Base-by-base conservation (phyloP, 2,888 invertebrate genomes). In the Aphrophora alni region DNA sequence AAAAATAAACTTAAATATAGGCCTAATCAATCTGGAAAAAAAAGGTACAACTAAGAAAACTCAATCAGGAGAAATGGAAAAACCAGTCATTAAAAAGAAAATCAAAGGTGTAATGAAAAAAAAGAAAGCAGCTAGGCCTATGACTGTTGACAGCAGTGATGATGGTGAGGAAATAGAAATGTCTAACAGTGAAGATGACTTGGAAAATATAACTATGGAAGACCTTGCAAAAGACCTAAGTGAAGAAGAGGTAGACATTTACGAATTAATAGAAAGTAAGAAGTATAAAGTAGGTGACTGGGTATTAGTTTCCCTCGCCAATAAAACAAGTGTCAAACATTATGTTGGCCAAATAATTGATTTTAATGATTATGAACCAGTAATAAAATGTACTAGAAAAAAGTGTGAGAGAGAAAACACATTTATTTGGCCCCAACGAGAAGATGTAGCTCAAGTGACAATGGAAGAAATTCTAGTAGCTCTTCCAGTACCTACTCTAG, bases 201-300 rank as follows among this genome's bases (percentile, higher is more conserved):
- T 75, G 28, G 72, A 72, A 72, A 72, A 72, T 38, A 14, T 38
- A 70, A 70, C 7, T 70, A n/a, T 70, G 12, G 70, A 70, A 75
- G 75, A 75, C 17, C 0, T 75, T 33, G 44, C 38, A 21, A 44
- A 75, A 44, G 25, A 75, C n/a, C 14, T 38, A 17, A 75, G 44
- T 25, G 75, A 75, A 1, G 44, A 38, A 44, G 44, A 33, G 25
- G 38, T 21, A 38, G 38, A 38, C 38, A 44, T 4, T 38, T 21
- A 8, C 17, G 8, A 70, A 14, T 28, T 21, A 70, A 70, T 70
- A 26, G 72, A 21, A 8, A 38, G 44, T 21, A 25, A 26, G 26
- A 38, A 24, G 26, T 75, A 75, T 25, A 75, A 27, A 75, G 38
- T 38, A 26, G 75, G 75, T 38, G 75, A 75, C 75, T 75, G 75